These are phyloP conservation scores for Drosophila borborema DNA, from an alignment of 2,888 invertebrate species.

Conservation along the genomic window DNA sequence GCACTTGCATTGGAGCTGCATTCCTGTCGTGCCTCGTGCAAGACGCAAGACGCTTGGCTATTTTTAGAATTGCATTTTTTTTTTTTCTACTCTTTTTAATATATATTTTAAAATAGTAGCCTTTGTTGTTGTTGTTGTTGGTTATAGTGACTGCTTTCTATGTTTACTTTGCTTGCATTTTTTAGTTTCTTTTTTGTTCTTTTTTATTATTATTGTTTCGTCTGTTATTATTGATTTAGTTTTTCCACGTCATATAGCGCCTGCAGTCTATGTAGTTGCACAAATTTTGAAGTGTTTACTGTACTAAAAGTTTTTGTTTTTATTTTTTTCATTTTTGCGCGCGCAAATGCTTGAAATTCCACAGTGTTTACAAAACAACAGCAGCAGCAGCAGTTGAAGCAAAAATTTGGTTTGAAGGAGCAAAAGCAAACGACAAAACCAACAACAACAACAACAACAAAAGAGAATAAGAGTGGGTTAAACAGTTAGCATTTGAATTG, in stretches of 20 bases:
- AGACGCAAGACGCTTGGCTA: conserved; percentile 59
- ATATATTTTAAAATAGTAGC: conserved; percentile 13
- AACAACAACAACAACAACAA: conserved; percentile 14
- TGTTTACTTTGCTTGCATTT: background rate
- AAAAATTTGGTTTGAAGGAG: conserved; percentile 46
- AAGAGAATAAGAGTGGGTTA: background rate
- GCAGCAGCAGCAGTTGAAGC: conserved; percentile 17
- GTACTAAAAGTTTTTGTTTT: conserved; percentile 46
- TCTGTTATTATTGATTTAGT: conserved; percentile 58
- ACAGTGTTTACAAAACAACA: conserved; percentile 38
- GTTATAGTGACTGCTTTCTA: conserved; percentile 11
- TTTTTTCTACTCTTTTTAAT: conserved; percentile 5
- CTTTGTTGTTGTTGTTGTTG: conserved; percentile 4
- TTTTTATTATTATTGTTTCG: conserved; percentile 14
- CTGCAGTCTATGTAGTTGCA: conserved; percentile 26
- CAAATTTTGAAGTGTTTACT: conserved; percentile 55
- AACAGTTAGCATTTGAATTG: background rate
- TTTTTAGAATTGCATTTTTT: conserved; percentile 60
- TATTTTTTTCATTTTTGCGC: conserved; percentile 8
- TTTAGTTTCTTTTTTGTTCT: background rate
- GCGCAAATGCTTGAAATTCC: conserved; percentile 65
- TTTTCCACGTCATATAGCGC: conserved; percentile 43
- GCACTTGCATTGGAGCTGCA: conserved; percentile 70
- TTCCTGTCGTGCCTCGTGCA: conserved; percentile 67
- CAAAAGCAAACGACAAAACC: conserved; percentile 41